Conservation (phyloP, 2,797 vertebrate genomes). For the Tinamus major region DNA sequence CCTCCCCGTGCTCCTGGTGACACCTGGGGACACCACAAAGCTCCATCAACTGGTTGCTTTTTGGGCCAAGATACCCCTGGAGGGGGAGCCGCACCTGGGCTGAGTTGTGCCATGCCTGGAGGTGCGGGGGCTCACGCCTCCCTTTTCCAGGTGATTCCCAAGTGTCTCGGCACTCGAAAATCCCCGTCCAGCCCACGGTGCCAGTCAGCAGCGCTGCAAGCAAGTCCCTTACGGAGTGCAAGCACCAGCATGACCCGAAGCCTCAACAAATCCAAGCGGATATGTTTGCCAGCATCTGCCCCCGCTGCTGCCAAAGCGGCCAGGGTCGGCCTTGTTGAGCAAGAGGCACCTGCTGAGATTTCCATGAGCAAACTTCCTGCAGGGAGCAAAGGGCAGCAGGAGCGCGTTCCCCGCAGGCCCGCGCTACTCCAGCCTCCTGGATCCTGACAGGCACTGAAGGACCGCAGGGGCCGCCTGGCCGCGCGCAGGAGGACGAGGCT, state of each 20-base stretch:
- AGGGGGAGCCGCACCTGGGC: too few species aligned
- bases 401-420: rapidly evolving
- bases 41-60: too few species aligned
- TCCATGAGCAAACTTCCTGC: slow-evolving; percentile 7
- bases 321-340: background rate
- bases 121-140: too few species aligned
- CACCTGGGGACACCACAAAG: too few species aligned
- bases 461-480: rapidly evolving
- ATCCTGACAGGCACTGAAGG: rapidly evolving
- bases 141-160: too few species aligned
- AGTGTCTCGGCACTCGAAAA: too few species aligned
- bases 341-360: slow-evolving; percentile 14
- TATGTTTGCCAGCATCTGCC: rapidly evolving
- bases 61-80: too few species aligned
- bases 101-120: too few species aligned
- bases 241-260: background rate
- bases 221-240: too few species aligned
- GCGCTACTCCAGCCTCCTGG: background rate
- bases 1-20: too few species aligned
- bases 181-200: too few species aligned
- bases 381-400: slow-evolving; percentile 47
- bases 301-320: rapidly evolving
- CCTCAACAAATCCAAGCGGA: background rate
- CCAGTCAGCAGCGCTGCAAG: too few species aligned
- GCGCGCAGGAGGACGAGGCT: background rate